A percentile compares a stretch with the other conserved stretches of the same genome.
phyloP scores from a whole-genome alignment of 1,140 invertebrate species.

The Augochlora pura region DNA sequence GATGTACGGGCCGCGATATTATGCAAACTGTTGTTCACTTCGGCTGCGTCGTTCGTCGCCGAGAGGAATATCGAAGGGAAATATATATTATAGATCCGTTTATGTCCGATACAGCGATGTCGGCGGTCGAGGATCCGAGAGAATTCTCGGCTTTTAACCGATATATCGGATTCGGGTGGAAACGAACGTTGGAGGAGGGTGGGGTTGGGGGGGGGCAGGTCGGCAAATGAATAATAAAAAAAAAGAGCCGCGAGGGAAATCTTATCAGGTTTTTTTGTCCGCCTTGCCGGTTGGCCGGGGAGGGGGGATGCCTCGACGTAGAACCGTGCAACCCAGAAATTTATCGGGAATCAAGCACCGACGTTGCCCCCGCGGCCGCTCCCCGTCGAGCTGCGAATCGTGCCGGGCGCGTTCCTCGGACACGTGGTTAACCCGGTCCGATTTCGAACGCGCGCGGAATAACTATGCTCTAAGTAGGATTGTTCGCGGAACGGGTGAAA shows the following conservation, averaged over 20 bases:
- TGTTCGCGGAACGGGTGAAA: too few relatives aligned
- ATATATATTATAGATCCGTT: too few relatives aligned
- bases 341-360: conserved; percentile 55
- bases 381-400: conserved; percentile 44
- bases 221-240: conserved; percentile 18
- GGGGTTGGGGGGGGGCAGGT: too few relatives aligned
- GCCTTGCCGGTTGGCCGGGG: conserved; percentile 2
- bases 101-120: background rate
- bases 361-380: conserved; percentile 25
- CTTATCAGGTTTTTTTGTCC: conserved; percentile 49
- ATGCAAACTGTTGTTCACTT: too few relatives aligned
- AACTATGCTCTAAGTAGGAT: too few relatives aligned
- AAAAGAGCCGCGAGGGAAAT: conserved; percentile 8
- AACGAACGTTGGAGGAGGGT: too few relatives aligned
- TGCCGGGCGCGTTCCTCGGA: too few relatives aligned
- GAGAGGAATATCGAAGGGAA: background rate
- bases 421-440: too few relatives aligned
- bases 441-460: too few relatives aligned
- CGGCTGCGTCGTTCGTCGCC: too few relatives aligned
- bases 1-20: too few relatives aligned
- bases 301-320: background rate
- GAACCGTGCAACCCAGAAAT: conserved; percentile 38
- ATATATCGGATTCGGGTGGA: background rate
- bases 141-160: background rate
- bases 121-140: background rate